Evolutionary conservation across 2,113 vertebrate species (phyloP).

Genomic region (Progne subis): DNA sequence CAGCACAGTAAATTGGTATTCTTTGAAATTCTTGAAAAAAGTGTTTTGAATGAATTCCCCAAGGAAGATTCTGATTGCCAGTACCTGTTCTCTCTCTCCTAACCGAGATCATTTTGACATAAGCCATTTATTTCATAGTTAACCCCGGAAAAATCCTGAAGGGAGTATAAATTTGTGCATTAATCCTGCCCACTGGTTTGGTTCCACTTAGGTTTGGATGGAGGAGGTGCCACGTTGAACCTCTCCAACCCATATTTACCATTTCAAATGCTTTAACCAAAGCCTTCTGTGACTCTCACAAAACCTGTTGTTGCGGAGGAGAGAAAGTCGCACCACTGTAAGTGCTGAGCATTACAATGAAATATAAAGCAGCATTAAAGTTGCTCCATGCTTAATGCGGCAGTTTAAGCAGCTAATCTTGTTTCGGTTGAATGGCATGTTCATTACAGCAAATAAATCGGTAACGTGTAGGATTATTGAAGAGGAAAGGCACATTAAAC

Average conservation of each 20-base stretch:
- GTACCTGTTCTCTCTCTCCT: background rate
- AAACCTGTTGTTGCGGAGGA: background rate
- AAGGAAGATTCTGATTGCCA: background rate
- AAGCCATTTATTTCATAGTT: conserved; percentile 55
- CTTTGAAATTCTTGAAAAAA: background rate
- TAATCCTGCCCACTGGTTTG: conserved; percentile 9
- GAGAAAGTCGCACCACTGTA: background rate
- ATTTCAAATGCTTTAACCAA: background rate
- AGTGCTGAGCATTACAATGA: background rate
- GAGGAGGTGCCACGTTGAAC: background rate
- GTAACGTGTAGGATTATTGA: conserved; percentile 38
- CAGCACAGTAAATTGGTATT: background rate
- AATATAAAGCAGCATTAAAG: conserved; percentile 41
- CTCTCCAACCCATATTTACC: background rate
- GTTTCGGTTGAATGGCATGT: conserved; percentile 36
- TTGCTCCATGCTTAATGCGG: background rate
- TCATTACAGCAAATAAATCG: conserved; percentile 62
- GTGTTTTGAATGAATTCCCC: background rate
- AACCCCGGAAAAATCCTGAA: conserved; percentile 33
- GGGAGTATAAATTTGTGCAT: background rate
- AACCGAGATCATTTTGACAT: conserved; percentile 53
- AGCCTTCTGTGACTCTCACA: background rate
- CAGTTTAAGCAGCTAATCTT: conserved; percentile 51
- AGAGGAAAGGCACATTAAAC: conserved; percentile 62
- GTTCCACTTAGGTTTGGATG: background rate